Evolutionary conservation across 1,140 invertebrate genomes (phyloP).

Genomic region (Pogonomyrmex californicus): DNA sequence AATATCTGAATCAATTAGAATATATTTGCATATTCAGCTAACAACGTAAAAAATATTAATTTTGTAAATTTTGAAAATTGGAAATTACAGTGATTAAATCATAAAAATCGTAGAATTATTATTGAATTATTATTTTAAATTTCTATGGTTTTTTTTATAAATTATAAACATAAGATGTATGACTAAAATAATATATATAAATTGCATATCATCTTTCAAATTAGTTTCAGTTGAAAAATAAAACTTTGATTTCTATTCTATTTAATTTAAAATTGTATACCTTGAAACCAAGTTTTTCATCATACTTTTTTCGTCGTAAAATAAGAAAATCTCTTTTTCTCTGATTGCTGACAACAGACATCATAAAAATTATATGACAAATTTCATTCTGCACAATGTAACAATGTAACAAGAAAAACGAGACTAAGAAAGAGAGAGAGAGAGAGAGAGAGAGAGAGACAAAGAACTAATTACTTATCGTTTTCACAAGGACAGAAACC

Average conservation of each 20-base stretch:
- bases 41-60: not conserved
- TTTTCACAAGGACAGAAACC: slow-evolving; percentile 18
- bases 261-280: not conserved
- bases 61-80: not conserved
- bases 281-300: not conserved
- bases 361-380: not conserved
- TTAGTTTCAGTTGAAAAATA: not conserved
- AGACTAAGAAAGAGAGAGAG: not conserved
- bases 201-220: not conserved
- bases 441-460: not conserved
- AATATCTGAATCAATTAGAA: not conserved
- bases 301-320: not conserved
- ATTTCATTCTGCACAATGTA: not conserved
- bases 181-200: not conserved
- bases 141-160: not conserved
- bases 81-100: not conserved
- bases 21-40: not conserved
- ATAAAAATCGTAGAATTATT: no score
- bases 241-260: no score
- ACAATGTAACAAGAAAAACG: not conserved
- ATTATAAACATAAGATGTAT: not conserved
- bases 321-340: not conserved
- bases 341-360: not conserved
- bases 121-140: no score
- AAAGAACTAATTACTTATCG: not conserved